These are phyloP conservation scores for Pseudanteris insignis DNA, from an alignment of 2,888 invertebrate genomes.

Conservation along the genomic window DNA sequence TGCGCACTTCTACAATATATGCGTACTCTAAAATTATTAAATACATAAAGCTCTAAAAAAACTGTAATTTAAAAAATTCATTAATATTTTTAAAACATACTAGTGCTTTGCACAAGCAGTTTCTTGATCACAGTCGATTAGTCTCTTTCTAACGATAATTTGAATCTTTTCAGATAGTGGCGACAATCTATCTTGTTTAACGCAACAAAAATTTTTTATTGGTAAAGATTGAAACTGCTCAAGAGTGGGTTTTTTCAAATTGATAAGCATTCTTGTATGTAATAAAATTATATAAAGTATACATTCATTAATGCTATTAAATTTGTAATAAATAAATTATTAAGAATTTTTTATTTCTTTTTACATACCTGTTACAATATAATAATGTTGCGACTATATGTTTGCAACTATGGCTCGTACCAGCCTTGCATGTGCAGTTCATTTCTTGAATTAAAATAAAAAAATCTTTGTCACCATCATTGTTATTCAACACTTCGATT, in stretches of 20 bases:
- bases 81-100: no score
- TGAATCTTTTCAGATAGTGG: neutral
- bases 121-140: neutral
- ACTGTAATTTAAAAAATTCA: no score
- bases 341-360: constrained; percentile 2
- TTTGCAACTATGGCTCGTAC: constrained; percentile 3
- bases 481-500: neutral
- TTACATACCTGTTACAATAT: constrained; percentile 10
- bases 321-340: neutral
- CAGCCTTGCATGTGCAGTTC: constrained; percentile 11
- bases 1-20: no score
- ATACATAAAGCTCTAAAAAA: no score
- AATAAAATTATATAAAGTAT: neutral
- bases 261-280: no score
- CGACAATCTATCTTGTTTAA: constrained; percentile 1
- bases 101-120: constrained; percentile 3
- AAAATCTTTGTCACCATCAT: neutral
- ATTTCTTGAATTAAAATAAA: neutral
- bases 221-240: constrained; percentile 12
- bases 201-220: constrained; percentile 10
- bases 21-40: no score
- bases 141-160: neutral
- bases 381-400: constrained; percentile 7
- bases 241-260: constrained; percentile 4
- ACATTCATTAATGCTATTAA: neutral